Conservation (phyloP, 2,888 invertebrate species). For the Nemurella pictetii region DNA sequence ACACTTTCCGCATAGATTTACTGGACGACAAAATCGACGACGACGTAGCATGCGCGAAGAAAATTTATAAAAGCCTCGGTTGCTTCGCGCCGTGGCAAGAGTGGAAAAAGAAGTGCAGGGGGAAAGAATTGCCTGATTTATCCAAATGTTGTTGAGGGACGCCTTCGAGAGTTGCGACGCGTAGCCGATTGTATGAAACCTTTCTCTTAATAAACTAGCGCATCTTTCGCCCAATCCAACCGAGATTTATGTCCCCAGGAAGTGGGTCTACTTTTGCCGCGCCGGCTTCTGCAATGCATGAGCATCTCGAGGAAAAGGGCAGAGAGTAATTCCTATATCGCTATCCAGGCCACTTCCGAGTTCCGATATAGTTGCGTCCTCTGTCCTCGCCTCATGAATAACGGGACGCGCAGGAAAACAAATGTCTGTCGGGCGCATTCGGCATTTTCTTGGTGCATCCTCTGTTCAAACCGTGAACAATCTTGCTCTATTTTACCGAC, state of each 20-base stretch:
- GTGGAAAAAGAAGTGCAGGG: background rate
- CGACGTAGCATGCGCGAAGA: background rate
- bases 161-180: background rate
- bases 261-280: background rate
- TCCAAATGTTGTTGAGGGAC: background rate
- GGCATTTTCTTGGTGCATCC: background rate
- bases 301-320: background rate
- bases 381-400: background rate
- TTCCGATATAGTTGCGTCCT: background rate
- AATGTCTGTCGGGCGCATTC: background rate
- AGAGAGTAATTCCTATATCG: background rate
- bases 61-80: background rate
- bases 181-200: background rate
- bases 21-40: constrained; percentile 12
- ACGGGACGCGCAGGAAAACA: background rate
- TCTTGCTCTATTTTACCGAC: background rate
- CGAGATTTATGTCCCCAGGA: background rate
- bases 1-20: background rate
- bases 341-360: background rate
- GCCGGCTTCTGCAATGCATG: background rate
- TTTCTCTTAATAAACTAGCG: background rate
- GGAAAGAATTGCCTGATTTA: background rate
- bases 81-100: background rate
- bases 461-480: background rate
- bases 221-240: background rate